Evolutionary conservation across 2,797 vertebrate genomes (phyloP).

Genomic region (Sebastes vulpes): DNA sequence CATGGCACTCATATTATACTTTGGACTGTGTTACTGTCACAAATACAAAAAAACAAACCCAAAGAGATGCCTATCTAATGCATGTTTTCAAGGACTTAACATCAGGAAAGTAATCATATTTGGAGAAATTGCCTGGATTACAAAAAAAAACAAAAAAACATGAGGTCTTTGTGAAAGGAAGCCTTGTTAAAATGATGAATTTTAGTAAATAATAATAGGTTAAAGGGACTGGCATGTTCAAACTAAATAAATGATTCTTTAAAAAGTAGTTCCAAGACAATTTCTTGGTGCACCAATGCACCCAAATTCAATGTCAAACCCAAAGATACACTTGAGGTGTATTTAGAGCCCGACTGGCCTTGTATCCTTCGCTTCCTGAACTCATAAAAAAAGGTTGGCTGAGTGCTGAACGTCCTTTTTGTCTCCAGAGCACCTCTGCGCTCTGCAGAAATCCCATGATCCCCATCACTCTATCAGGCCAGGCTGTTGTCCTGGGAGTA

Average conservation of each 20-base stretch:
- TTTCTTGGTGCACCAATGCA: neutral
- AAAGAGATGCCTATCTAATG: neutral
- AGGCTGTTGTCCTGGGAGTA: neutral
- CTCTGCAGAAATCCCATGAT: slow-evolving; percentile 48
- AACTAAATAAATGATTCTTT: neutral
- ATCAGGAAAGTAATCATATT: neutral
- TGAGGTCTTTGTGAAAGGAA: neutral
- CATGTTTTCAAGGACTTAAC: neutral
- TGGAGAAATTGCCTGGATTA: neutral
- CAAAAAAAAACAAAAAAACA: neutral
- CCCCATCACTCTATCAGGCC: slow-evolving; percentile 36
- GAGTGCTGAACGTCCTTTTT: slow-evolving; percentile 20
- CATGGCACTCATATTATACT: neutral
- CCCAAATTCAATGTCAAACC: slow-evolving; percentile 13
- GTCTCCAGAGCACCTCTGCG: neutral
- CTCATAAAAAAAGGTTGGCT: slow-evolving; percentile 7
- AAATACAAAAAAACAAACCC: neutral
- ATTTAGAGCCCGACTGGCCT: neutral
- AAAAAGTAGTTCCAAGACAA: neutral
- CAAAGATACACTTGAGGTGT: neutral
- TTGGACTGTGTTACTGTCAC: neutral
- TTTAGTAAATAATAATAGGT: neutral
- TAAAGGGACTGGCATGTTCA: neutral
- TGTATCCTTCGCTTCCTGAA: slow-evolving; percentile 12
- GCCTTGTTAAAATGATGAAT: neutral